phyloP scores from a whole-genome alignment of 1,140 invertebrate genomes.

The Kradibia gibbosae region DNA sequence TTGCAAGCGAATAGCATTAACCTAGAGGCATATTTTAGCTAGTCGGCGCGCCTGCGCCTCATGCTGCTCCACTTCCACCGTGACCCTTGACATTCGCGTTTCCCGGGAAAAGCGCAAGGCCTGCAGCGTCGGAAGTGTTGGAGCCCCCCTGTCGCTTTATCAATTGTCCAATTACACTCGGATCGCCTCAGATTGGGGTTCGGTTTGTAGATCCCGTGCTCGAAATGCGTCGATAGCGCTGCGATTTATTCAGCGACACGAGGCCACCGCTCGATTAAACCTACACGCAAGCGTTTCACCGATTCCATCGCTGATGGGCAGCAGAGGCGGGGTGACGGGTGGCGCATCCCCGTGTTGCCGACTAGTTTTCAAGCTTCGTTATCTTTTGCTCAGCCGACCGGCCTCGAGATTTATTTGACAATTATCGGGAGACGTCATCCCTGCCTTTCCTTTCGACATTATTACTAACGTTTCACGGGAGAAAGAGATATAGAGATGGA shows the following conservation, averaged over 20 bases:
- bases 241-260: constrained; percentile 65
- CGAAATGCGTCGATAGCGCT: constrained; percentile 52
- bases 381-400: background rate
- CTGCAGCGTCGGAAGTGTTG: too few species aligned
- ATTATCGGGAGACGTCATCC: background rate
- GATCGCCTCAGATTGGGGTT: too few species aligned
- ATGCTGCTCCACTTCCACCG: constrained; percentile 35
- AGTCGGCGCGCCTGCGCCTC: constrained; percentile 38
- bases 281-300: too few species aligned
- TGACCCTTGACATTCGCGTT: constrained; percentile 33
- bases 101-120: background rate
- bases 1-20: constrained; percentile 68
- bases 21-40: constrained; percentile 71
- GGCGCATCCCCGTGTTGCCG: background rate
- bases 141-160: too few species aligned
- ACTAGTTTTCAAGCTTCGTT: background rate
- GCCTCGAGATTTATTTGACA: background rate
- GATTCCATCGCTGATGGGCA: background rate
- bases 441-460: background rate
- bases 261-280: too few species aligned
- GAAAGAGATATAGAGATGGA: too few species aligned
- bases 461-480: constrained; percentile 2
- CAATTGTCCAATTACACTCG: too few species aligned
- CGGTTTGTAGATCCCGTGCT: constrained; percentile 46
- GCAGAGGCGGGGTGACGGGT: constrained; percentile 59